These are phyloP conservation scores for Sesamia nonagrioides DNA, from an alignment of 1,140 invertebrate genomes.

Conservation along the genomic window DNA sequence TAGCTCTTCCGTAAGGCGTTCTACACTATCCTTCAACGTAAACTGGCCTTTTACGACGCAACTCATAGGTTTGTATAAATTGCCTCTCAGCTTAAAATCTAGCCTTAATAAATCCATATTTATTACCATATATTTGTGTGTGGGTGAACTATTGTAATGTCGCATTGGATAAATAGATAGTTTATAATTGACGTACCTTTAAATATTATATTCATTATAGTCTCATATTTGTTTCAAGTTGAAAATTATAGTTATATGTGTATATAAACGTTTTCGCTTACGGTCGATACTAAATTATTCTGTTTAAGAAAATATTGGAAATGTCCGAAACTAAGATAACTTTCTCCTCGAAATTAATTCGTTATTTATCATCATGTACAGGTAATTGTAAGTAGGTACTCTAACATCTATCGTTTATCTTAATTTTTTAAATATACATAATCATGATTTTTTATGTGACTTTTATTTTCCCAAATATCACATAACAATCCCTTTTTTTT, in stretches of 20 bases:
- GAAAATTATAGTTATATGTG: constrained; percentile 57
- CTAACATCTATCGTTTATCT: constrained; percentile 75
- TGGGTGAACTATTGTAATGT: constrained; percentile 46
- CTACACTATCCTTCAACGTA: constrained; percentile 6
- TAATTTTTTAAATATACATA: constrained; percentile 85
- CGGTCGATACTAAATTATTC: constrained; percentile 63
- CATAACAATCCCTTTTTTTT: too few relatives aligned
- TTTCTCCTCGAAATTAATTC: constrained; percentile 73
- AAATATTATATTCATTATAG: constrained; percentile 62
- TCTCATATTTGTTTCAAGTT: constrained; percentile 52
- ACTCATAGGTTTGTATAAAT: constrained; percentile 48
- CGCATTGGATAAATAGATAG: constrained; percentile 39
- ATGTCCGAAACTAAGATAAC: constrained; percentile 67
- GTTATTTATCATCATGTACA: constrained; percentile 84
- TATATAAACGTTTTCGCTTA: constrained; percentile 72
- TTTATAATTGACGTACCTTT: constrained; percentile 57
- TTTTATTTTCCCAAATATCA: constrained; percentile 58
- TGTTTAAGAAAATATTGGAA: constrained; percentile 54
- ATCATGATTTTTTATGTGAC: constrained; percentile 75
- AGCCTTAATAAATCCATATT: constrained; percentile 46
- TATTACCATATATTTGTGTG: constrained; percentile 50
- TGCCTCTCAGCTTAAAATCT: constrained; percentile 46
- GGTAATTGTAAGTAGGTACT: constrained; percentile 82
- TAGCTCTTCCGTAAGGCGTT: constrained; percentile 20
- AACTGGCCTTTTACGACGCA: constrained; percentile 30